phyloP scores from a whole-genome alignment of 2,113 vertebrate species.

The Urocolius indicus region DNA sequence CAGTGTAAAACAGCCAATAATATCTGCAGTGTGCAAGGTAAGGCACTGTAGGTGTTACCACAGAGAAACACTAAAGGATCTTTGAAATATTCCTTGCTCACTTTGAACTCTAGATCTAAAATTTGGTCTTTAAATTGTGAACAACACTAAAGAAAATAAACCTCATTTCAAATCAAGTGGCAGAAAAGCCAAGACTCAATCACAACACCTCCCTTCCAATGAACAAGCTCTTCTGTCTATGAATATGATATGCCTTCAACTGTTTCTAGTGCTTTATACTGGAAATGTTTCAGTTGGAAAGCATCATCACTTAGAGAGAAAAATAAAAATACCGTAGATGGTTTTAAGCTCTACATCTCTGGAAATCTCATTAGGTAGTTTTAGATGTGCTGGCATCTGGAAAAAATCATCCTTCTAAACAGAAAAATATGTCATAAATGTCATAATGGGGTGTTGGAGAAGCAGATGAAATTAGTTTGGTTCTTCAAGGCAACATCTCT shows the following conservation, averaged over 20 bases:
- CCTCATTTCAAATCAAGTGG: background rate
- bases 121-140: background rate
- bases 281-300: slow-evolving; percentile 74
- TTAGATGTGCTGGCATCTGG: slow-evolving; percentile 82
- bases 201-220: slow-evolving; percentile 43
- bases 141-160: background rate
- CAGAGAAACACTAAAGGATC: background rate
- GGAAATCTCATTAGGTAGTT: slow-evolving; percentile 80
- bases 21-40: background rate
- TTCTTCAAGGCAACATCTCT: slow-evolving; percentile 67
- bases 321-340: slow-evolving; percentile 70
- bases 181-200: background rate
- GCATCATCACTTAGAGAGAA: slow-evolving; percentile 66
- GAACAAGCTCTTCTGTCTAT: slow-evolving; percentile 60
- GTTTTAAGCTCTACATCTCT: slow-evolving; percentile 78
- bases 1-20: background rate
- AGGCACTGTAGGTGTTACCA: background rate
- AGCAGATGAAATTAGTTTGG: slow-evolving; percentile 78
- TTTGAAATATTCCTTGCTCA: background rate
- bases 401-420: slow-evolving; percentile 81
- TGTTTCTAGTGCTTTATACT: slow-evolving; percentile 61
- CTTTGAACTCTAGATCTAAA: background rate
- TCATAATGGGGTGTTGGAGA: slow-evolving; percentile 73
- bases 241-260: slow-evolving; percentile 34
- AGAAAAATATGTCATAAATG: slow-evolving; percentile 80